phyloP scores from a whole-genome alignment of 2,113 vertebrate genomes.

The Pygoscelis antarcticus region DNA sequence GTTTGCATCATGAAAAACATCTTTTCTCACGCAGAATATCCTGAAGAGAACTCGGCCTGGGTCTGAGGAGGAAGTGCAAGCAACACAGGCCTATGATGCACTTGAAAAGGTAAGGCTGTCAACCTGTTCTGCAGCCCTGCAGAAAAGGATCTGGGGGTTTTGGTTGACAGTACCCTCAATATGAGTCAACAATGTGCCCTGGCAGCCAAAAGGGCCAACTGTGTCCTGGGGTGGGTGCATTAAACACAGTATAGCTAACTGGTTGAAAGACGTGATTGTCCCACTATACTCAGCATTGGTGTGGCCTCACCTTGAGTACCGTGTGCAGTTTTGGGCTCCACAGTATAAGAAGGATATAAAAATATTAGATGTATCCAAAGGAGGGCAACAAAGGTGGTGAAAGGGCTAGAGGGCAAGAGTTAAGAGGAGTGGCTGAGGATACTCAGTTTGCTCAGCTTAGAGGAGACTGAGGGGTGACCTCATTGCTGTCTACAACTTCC shows the following conservation, averaged over 20 bases:
- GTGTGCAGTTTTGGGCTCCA: not conserved
- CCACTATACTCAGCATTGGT: not conserved
- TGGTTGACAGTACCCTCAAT: not conserved
- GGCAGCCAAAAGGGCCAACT: not conserved
- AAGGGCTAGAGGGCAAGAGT: not conserved
- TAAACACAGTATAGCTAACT: not conserved
- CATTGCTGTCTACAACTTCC: not conserved
- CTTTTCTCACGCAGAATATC: slow-evolving; percentile 83
- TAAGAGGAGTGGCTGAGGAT: not conserved
- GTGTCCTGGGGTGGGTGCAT: not conserved
- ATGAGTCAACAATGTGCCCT: not conserved
- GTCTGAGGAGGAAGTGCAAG: slow-evolving; percentile 85
- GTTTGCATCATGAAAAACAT: not conserved
- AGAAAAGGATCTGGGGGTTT: not conserved
- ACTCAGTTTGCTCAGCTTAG: not conserved
- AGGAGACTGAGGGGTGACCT: not conserved
- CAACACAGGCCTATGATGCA: slow-evolving; percentile 86
- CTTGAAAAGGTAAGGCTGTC: slow-evolving; percentile 85
- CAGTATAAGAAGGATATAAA: not conserved
- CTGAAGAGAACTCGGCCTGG: slow-evolving; percentile 87
- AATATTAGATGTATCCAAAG: not conserved
- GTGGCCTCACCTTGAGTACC: not conserved
- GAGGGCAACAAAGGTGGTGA: not conserved
- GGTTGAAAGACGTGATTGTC: not conserved
- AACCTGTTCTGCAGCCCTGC: not conserved